A percentile compares a stretch with the other conserved stretches of the same genome.
These are phyloP conservation scores for Lymantria monacha DNA, from an alignment of 2,888 invertebrate genomes.

Conservation along the genomic window DNA sequence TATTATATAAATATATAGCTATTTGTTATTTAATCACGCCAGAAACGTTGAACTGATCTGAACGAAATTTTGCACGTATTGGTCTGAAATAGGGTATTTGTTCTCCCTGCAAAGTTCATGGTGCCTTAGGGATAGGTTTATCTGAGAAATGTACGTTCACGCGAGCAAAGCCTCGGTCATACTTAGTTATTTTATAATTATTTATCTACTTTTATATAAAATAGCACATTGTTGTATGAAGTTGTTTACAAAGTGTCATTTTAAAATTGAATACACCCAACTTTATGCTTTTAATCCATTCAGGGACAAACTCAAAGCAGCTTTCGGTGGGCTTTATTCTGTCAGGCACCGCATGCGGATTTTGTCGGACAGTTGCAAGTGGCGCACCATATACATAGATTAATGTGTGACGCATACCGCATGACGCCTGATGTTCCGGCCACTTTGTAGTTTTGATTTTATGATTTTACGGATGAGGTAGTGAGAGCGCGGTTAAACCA, in stretches of 20 bases:
- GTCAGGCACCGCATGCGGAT: slow-evolving; percentile 63
- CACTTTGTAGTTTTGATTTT: slow-evolving; percentile 45
- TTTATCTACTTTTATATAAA: too few relatives aligned
- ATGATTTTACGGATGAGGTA: slow-evolving; percentile 38
- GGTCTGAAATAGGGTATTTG: too few relatives aligned
- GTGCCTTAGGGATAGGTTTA: too few relatives aligned
- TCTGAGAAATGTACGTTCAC: too few relatives aligned
- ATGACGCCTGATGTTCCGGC: slow-evolving; percentile 36
- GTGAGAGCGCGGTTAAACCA: slow-evolving; percentile 34
- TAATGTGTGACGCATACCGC: slow-evolving; percentile 58
- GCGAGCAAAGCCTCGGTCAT: too few relatives aligned
- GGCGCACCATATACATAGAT: slow-evolving; percentile 54
- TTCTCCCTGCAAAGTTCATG: too few relatives aligned
- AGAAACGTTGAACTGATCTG: too few relatives aligned
- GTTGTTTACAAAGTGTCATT: slow-evolving; percentile 27
- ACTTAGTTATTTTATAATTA: too few relatives aligned
- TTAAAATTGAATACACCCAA: slow-evolving; percentile 56
- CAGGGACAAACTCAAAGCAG: slow-evolving; percentile 69
- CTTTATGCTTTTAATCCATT: slow-evolving; percentile 66
- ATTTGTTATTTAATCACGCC: too few relatives aligned
- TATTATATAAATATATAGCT: too few relatives aligned
- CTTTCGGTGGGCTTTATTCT: slow-evolving; percentile 64
- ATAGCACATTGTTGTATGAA: slow-evolving; percentile 24
- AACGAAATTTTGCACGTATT: too few relatives aligned
- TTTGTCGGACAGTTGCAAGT: slow-evolving; percentile 51